Base-by-base conservation (phyloP, 1,140 invertebrate species). In the Daktulosphaira vitifoliae region DNA sequence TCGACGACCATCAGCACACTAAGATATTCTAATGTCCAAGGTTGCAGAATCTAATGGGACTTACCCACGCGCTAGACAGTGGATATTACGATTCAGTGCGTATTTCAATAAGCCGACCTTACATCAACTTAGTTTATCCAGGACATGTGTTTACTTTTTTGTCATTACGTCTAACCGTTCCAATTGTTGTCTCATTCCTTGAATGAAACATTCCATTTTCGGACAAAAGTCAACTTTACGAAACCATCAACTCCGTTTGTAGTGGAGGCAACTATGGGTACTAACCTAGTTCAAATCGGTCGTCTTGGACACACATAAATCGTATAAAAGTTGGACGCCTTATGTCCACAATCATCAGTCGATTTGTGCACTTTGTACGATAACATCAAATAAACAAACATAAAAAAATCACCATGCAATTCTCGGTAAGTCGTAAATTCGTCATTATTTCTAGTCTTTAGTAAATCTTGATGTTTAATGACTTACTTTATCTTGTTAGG, bases 301-400 rank as follows among this genome's bases (percentile, higher is more conserved):
- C 29, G 11, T 33, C 29, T 33, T 11, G 29, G 29, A 33, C 29
- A 33, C 11, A 6, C 29, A 11, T 33, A 5, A 33, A 33, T 11
- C 11, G 54, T 59, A 59, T 59, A 59, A 59, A 59, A 59, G 54
- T 46, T 20, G 54, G 16, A 3, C 8, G 39, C 7, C 54, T 23
- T 37, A 16, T 5, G 25, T 46, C 39, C 7, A 11, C n/a, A 26
- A 15, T 46, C 54, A 59, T 59, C 54, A 59, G 54, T 59, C 37
- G 3, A 8, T 38, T 26, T 11, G 39, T 26, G 5, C 54, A 18
- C 13, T 11, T 29, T 23, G 37, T 26, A 13, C 39, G 26, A 46
- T 42, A 38, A 16, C 39, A 33, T n/a, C 26, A 8, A 46, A 33
- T 33, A 33, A 33, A 33, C 8, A 44, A 46, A 15, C 53, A 25